Evolutionary conservation across 2,113 vertebrate genomes (phyloP), one percentile per base, ranked within the genome.

Genomic region (Pseudorhombus dupliciocellatus): DNA sequence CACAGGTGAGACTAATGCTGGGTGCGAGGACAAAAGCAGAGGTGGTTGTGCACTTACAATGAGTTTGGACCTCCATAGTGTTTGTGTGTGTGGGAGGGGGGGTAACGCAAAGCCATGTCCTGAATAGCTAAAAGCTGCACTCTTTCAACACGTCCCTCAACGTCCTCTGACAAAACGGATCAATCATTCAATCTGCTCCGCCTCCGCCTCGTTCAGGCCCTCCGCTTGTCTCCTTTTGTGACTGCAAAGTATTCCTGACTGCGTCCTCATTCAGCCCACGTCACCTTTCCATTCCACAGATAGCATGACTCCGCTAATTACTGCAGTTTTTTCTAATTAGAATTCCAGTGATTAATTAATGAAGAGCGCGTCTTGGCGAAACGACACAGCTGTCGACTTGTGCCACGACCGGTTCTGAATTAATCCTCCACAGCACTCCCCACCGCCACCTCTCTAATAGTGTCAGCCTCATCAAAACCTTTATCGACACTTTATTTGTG

Each of bases 341-440:
- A 76, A 80, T 75, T 75, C 37, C 37, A 28, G 30, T 70, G 65
- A 85, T 85, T 82, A 77, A 86, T 86, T 77, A 63, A 20, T 74
- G 68, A 51, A 80, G 80, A 77, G 34, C n/a, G 48, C 40, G 50
- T 72, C 73, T 57, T 42, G 42, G 70, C 10, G 28, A 75, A 59
- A 58, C 1, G 44, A 61, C 83, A 64, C 72, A 80, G 80, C 75
- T 84, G 79, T 77, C 65, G 25, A 20, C 42, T 46, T 18, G 42
- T 46, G 42, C 16, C 15, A 2, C 16, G 10, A 61, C 50, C 59
- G 51, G 28, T 71, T 67, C 58, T 67, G 74, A 75, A 79, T 79
- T 79, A 52, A 79, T 75, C 67, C 68, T 61, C 73, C 2, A n/a
- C 75, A 22, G 57, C 16, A 84, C 64, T 51, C 12, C 59, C 20